phyloP scores from a whole-genome alignment of 2,113 vertebrate species.

The Empidonax traillii region DNA sequence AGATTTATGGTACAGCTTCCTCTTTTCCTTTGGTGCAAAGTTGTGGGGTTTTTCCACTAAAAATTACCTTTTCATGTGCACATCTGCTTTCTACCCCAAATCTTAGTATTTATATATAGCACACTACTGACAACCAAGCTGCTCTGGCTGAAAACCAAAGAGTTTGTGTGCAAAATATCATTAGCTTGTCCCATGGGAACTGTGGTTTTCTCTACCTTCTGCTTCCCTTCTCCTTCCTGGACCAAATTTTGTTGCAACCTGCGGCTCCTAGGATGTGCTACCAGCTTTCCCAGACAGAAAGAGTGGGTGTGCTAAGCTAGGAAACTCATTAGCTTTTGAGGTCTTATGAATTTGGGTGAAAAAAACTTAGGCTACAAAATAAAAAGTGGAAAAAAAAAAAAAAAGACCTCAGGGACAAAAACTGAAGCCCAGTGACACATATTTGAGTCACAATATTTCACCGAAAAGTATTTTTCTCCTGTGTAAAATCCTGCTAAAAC shows the following conservation, averaged over 20 bases:
- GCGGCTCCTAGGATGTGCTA: neutral
- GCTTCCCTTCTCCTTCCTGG: neutral
- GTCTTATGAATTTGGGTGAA: neutral
- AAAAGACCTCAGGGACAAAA: neutral
- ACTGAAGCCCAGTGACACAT: neutral
- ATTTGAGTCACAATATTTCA: neutral
- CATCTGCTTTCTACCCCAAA: neutral
- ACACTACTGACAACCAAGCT: neutral
- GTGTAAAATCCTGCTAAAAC: neutral
- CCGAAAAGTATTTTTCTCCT: neutral
- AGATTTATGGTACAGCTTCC: neutral
- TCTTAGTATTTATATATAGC: neutral
- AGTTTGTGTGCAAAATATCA: neutral
- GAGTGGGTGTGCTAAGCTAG: neutral
- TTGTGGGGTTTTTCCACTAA: neutral
- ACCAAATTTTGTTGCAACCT: neutral
- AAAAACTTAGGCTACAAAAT: neutral
- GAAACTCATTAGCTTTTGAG: neutral
- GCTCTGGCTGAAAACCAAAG: neutral
- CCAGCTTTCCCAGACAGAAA: neutral
- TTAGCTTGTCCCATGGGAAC: neutral
- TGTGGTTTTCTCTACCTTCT: constrained; percentile 5
- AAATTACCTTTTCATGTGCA: neutral
- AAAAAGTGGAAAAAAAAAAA: neutral
- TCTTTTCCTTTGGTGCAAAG: neutral